These are phyloP conservation scores for Pipistrellus pipistrellus DNA, from an alignment of 2,797 vertebrate genomes.

Conservation along the genomic window DNA sequence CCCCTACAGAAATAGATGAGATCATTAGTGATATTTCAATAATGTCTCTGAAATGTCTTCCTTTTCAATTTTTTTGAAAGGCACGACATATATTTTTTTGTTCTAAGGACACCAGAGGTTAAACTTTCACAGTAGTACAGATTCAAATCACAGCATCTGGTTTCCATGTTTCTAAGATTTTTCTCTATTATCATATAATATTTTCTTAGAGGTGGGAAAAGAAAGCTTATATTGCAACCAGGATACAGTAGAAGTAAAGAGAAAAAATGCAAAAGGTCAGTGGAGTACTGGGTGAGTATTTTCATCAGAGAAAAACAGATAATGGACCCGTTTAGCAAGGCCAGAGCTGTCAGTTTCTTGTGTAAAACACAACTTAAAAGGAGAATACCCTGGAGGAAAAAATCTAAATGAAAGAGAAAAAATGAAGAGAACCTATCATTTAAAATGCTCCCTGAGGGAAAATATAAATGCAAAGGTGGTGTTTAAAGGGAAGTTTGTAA, in stretches of 20 bases:
- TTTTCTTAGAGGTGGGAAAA: slow-evolving; percentile 59
- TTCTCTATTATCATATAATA: slow-evolving; percentile 42
- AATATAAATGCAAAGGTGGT: not conserved
- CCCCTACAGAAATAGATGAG: not conserved
- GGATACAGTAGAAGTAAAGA: slow-evolving; percentile 69
- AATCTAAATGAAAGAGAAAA: slow-evolving; percentile 63
- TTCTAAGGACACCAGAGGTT: slow-evolving; percentile 53
- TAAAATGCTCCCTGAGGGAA: slow-evolving; percentile 45
- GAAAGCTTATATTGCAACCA: slow-evolving; percentile 41
- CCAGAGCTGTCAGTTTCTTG: slow-evolving; percentile 56
- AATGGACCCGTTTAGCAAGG: slow-evolving; percentile 61
- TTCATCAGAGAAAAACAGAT: slow-evolving; percentile 75
- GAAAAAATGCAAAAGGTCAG: slow-evolving; percentile 81
- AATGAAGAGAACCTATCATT: slow-evolving; percentile 12
- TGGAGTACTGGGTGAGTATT: slow-evolving; percentile 66
- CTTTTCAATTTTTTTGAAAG: slow-evolving; percentile 63
- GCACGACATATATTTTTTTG: slow-evolving; percentile 57
- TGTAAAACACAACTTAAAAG: slow-evolving; percentile 72
- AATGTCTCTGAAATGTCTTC: slow-evolving; percentile 56
- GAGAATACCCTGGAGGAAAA: slow-evolving; percentile 54
- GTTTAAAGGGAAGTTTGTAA: slow-evolving; percentile 25
- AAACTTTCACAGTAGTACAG: slow-evolving; percentile 33
- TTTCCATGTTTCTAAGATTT: slow-evolving; percentile 43
- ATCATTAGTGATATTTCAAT: slow-evolving; percentile 56
- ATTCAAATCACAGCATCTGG: slow-evolving; percentile 2